Evolutionary conservation across 1,140 invertebrate genomes (phyloP).

Genomic region (Zaprionus gabonicus): DNA sequence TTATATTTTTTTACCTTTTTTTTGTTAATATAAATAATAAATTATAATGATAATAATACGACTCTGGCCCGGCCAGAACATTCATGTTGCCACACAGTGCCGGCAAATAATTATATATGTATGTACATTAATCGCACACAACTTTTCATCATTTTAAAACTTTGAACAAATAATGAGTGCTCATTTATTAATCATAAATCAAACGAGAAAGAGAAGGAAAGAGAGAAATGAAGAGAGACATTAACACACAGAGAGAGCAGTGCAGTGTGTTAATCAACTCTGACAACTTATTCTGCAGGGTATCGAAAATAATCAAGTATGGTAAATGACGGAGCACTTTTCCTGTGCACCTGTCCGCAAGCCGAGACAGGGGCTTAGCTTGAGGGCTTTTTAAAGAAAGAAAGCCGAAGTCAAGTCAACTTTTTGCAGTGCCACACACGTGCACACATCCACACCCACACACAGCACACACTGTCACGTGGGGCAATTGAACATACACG

Average conservation of each 20-base stretch:
- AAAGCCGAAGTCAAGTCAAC: background rate
- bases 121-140: background rate
- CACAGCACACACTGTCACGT: background rate
- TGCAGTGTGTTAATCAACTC: background rate
- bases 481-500: background rate
- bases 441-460: background rate
- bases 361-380: constrained; percentile 1
- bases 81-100: too few relatives aligned
- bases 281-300: constrained; percentile 8
- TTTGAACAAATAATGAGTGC: background rate
- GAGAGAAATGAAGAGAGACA: background rate
- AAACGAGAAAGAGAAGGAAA: background rate
- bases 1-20: too few relatives aligned
- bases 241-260: background rate
- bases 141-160: background rate
- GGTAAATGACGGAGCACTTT: constrained; percentile 67
- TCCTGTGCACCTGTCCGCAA: constrained; percentile 46
- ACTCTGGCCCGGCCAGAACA: background rate
- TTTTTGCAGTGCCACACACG: background rate
- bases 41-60: too few relatives aligned
- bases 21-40: too few relatives aligned
- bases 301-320: constrained; percentile 68
- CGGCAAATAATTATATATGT: background rate
- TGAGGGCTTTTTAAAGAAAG: constrained; percentile 7
- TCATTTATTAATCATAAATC: constrained; percentile 6